Conservation (phyloP, 2,888 invertebrate genomes). For the Scaptomyza flava region DNA sequence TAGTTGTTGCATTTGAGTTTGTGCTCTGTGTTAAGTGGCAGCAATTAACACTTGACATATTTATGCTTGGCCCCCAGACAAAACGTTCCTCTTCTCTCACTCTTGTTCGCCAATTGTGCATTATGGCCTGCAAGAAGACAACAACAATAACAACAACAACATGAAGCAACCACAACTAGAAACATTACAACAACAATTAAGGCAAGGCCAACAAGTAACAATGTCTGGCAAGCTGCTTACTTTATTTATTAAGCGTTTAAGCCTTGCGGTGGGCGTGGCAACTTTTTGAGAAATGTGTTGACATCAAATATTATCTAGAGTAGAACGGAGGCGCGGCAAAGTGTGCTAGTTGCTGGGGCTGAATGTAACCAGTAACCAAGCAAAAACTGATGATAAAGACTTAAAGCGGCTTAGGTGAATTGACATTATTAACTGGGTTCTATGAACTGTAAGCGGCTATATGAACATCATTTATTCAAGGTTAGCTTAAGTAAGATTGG, state of each 20-base stretch:
- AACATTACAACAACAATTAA: conserved; percentile 39
- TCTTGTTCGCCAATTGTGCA: conserved; percentile 44
- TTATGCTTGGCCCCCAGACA: conserved; percentile 68
- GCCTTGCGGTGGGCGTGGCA: conserved; percentile 51
- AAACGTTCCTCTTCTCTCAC: conserved; percentile 17
- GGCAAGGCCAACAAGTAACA: conserved; percentile 55
- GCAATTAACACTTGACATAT: conserved; percentile 81
- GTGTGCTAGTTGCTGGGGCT: conserved; percentile 1
- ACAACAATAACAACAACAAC: conserved; percentile 28
- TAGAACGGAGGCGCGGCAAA: background rate
- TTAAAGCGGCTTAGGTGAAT: background rate
- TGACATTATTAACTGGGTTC: background rate
- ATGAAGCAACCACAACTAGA: conserved; percentile 21
- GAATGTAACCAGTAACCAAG: conserved; percentile 1
- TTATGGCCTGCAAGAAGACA: conserved; percentile 42
- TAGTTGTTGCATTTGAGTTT: conserved; percentile 61
- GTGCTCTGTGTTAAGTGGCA: conserved; percentile 76
- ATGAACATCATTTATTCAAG: no score
- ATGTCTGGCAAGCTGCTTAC: conserved; percentile 70
- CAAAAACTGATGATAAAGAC: conserved; percentile 8
- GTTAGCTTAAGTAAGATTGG: no score
- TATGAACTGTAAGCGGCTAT: background rate
- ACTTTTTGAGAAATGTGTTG: conserved; percentile 36
- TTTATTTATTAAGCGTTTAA: conserved; percentile 72
- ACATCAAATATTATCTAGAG: conserved; percentile 16